Percentiles rank a stretch among this genome's conserved stretches.
Conservation (phyloP, 2,888 invertebrate genomes). For the Thelaira solivaga region DNA sequence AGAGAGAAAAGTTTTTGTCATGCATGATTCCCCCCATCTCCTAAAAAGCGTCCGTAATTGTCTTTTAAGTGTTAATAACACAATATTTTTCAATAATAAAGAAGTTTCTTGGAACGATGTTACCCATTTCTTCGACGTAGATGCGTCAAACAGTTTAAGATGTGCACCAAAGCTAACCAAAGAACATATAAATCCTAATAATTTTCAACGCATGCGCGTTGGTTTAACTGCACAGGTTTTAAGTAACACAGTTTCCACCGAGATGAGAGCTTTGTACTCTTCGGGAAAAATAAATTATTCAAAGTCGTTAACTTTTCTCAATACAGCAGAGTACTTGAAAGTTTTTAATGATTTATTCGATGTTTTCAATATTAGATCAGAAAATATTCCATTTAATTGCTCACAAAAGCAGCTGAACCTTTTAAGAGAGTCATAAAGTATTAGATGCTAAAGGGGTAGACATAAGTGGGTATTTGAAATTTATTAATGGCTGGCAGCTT, state of each 20-base stretch:
- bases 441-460: too few species aligned
- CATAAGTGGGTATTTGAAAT: too few species aligned
- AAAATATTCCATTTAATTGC: background rate
- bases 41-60: too few species aligned
- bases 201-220: slow-evolving; percentile 20
- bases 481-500: too few species aligned
- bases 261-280: too few species aligned
- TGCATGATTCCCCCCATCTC: background rate
- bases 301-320: background rate
- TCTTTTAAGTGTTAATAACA: too few species aligned
- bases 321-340: slow-evolving; percentile 22
- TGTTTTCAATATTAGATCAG: background rate
- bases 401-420: background rate
- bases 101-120: too few species aligned
- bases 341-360: slow-evolving; percentile 36
- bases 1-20: background rate
- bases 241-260: background rate
- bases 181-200: background rate
- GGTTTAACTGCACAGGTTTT: slow-evolving; percentile 6
- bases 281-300: background rate
- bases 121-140: too few species aligned
- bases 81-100: too few species aligned
- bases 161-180: too few species aligned
- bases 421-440: background rate
- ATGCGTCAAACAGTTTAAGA: too few species aligned